These are phyloP conservation scores for Mormyrops attenuatus DNA, from an alignment of 2,797 vertebrate species.

Conservation along the genomic window DNA sequence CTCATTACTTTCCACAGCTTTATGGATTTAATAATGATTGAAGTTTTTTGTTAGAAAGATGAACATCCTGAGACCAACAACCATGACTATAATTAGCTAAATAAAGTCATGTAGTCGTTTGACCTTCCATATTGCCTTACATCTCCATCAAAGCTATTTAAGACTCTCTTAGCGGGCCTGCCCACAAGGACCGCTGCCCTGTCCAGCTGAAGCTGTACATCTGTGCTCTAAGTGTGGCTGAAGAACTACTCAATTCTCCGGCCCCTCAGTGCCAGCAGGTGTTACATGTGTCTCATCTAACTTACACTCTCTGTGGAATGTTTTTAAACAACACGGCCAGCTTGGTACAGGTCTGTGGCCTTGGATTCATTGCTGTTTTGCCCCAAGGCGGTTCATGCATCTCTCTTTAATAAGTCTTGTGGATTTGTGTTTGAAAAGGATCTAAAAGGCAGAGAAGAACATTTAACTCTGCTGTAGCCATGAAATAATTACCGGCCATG, in stretches of 20 bases:
- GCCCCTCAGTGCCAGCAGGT: not conserved
- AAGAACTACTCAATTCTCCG: not conserved
- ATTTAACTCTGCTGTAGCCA: not conserved
- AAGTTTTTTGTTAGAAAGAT: not conserved
- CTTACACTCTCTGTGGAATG: not conserved
- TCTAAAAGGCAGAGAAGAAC: not conserved
- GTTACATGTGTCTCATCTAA: not conserved
- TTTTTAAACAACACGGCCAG: not conserved
- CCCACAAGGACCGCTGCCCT: not conserved
- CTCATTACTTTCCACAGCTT: not conserved
- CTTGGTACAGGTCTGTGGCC: not conserved
- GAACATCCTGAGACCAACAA: not conserved
- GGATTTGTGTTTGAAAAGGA: not conserved
- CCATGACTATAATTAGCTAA: not conserved
- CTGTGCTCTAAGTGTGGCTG: not conserved
- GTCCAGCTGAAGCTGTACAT: not conserved
- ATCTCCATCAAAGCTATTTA: not conserved
- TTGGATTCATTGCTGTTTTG: not conserved
- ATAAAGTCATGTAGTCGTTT: not conserved
- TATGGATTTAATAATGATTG: not conserved
- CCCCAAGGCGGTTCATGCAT: not conserved
- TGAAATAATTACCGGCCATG: not conserved
- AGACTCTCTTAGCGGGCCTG: not conserved
- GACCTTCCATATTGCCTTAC: not conserved
- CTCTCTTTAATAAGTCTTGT: not conserved